Conservation (phyloP, 2,888 invertebrate genomes). For the Nomada flava region DNA sequence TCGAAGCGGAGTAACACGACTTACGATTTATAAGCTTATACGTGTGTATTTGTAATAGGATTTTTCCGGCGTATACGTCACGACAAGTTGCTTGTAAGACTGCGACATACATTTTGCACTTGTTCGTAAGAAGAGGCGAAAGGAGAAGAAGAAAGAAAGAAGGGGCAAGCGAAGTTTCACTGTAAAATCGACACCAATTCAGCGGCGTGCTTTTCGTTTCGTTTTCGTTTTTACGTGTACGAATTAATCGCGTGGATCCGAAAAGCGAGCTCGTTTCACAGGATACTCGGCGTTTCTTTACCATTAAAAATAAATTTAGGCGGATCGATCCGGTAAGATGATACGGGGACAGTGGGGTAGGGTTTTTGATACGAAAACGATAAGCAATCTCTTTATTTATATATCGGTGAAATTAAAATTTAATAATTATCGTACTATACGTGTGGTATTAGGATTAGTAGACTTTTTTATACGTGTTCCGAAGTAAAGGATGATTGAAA, state of each 20-base stretch:
- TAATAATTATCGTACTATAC: slow-evolving; percentile 15
- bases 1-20: background rate
- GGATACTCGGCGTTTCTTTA: slow-evolving; percentile 39
- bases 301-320: background rate
- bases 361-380: slow-evolving; percentile 24
- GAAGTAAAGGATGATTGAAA: background rate
- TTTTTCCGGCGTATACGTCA: slow-evolving; percentile 28
- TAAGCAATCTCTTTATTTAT: slow-evolving; percentile 54
- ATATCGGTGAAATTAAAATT: slow-evolving; percentile 8
- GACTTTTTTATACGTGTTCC: slow-evolving; percentile 55
- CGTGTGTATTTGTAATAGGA: background rate
- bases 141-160: background rate
- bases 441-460: slow-evolving; percentile 61
- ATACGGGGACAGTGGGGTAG: background rate
- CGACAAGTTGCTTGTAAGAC: slow-evolving; percentile 7
- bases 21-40: background rate
- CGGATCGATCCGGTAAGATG: background rate
- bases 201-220: slow-evolving; percentile 21
- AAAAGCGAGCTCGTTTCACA: slow-evolving; percentile 46
- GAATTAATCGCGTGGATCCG: slow-evolving; percentile 9
- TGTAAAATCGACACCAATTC: slow-evolving; percentile 37
- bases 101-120: slow-evolving; percentile 11
- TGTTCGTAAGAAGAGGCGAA: background rate
- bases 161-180: background rate
- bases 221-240: background rate